phyloP scores from a whole-genome alignment of 2,797 vertebrate species.

The Tarsius wallacei region DNA sequence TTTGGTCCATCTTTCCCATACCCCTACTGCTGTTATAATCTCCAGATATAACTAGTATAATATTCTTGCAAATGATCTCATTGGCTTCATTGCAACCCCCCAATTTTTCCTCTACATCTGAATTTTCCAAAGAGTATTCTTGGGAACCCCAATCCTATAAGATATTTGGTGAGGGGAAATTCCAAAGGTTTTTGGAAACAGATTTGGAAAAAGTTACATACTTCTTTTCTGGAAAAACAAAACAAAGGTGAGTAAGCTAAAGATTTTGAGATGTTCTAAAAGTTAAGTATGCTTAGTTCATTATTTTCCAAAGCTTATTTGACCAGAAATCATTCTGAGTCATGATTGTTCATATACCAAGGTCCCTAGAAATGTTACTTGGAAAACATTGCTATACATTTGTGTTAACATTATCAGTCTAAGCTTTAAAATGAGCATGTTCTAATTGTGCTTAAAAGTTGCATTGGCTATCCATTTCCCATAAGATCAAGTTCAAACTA shows the following conservation, averaged over 20 bases:
- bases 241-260: not conserved
- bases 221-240: not conserved
- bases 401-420: not conserved
- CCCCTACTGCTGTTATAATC: not conserved
- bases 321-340: conserved; percentile 43
- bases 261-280: conserved; percentile 26
- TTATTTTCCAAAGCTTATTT: conserved; percentile 33
- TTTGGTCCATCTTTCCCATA: not conserved
- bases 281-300: not conserved
- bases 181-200: not conserved
- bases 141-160: not conserved
- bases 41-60: not conserved
- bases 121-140: not conserved
- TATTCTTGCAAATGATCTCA: not conserved
- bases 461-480: not conserved
- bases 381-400: not conserved
- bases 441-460: not conserved
- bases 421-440: not conserved
- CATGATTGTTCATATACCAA: not conserved
- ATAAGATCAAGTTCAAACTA: not conserved
- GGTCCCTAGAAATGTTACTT: not conserved
- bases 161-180: not conserved
- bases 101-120: not conserved
- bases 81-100: not conserved
- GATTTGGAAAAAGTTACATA: not conserved